Base-by-base conservation (phyloP, 2,888 invertebrate genomes). In the Endotricha flammealis region DNA sequence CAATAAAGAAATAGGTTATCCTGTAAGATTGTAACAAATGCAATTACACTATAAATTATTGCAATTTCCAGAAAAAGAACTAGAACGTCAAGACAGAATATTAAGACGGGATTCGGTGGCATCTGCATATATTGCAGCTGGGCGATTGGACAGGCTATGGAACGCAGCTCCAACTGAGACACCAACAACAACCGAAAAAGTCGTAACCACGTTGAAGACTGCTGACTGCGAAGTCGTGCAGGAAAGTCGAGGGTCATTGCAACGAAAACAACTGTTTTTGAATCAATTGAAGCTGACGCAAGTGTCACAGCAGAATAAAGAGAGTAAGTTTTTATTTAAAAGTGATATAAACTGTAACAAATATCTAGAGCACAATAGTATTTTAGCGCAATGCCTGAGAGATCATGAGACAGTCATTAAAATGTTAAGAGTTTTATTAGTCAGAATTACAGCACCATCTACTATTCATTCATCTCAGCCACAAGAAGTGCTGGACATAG, bases 231-330 rank as follows among this genome's bases (percentile, higher is more conserved):
- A 33, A 2, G 11, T 27, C 5, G 50, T 41, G 8, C 44, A 44
- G 9, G 66, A 65, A 13, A 63, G 48, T 5, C 50, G 50, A 1
- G 41, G 40, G 1, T 36, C 45, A 7, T 39, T 58, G 42, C 81
- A 88, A 44, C 81, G 76, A 40, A 92, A 92, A 65, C 86, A 87
- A 35, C 77, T 77, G 48, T 92, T 92, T 60, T 70, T 92, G 31
- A 79, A 86, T 35, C 80, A 85, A 28, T 76, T 92, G 33, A 88
- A 88, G 27, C 79, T 92, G 39, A 82, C 77, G 30, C 75, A 87
- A 35, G 88, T 91, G 48, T 74, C 90, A 14, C 68, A 76, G 6
- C 72, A 76, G 38, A 83, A 83, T 51, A 88, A 89, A 77, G 87
- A 90, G 68, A 90, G 92, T 92, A 75, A 65, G 50, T 38, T 25